These are phyloP conservation scores for Podarcis cretensis DNA, from an alignment of 2,113 vertebrate species.

Conservation along the genomic window DNA sequence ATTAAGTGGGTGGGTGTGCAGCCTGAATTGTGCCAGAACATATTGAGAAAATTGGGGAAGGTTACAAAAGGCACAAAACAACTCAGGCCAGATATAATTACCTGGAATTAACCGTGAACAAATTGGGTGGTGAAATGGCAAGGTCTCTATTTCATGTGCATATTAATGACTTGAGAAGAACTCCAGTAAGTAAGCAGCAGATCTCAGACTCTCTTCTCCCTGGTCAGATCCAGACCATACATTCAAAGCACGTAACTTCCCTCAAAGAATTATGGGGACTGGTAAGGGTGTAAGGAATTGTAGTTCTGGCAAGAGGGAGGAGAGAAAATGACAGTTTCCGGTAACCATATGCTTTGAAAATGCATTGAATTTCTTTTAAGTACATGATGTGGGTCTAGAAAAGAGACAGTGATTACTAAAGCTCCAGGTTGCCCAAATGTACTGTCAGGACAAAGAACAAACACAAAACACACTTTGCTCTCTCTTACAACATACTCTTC, in stretches of 20 bases:
- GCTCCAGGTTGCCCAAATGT: slow-evolving; percentile 24
- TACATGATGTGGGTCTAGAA: background rate
- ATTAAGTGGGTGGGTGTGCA: background rate
- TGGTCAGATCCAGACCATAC: too few relatives aligned
- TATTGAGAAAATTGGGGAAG: background rate
- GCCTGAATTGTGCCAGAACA: background rate
- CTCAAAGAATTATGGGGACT: too few relatives aligned
- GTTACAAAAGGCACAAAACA: accelerated
- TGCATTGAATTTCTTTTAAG: background rate
- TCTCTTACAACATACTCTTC: background rate
- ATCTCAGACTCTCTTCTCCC: background rate
- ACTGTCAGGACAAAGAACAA: slow-evolving; percentile 12
- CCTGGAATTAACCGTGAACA: background rate
- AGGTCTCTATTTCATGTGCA: background rate
- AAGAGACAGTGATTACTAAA: background rate
- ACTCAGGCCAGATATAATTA: background rate
- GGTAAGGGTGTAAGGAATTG: too few relatives aligned
- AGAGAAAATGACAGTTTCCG: background rate
- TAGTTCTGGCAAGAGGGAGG: too few relatives aligned
- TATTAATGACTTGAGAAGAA: background rate
- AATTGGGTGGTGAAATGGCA: background rate
- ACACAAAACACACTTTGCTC: slow-evolving; percentile 61
- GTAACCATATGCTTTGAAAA: background rate
- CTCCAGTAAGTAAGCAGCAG: too few relatives aligned
- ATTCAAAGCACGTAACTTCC: too few relatives aligned